These are phyloP conservation scores for Chloroceryle aenea DNA, from an alignment of 2,113 vertebrate genomes.

Conservation along the genomic window DNA sequence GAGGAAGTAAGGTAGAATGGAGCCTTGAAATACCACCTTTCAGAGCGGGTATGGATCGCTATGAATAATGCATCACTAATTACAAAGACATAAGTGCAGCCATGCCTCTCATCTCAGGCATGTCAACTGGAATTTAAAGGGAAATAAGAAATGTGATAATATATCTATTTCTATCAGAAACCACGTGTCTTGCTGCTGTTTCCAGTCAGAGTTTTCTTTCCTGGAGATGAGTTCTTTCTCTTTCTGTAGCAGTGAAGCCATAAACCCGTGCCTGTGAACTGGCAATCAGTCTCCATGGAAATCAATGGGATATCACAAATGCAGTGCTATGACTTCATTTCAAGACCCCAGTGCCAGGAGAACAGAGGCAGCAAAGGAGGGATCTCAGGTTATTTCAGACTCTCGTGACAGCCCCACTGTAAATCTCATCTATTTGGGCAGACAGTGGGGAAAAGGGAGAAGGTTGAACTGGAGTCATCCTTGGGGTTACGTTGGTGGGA, in stretches of 20 bases:
- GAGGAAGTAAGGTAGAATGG: not conserved
- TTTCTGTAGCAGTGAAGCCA: constrained; percentile 7
- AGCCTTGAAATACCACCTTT: not conserved
- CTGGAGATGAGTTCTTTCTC: not conserved
- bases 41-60: not conserved
- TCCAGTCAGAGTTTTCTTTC: not conserved
- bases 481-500: not conserved
- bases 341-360: not conserved
- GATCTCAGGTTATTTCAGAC: not conserved
- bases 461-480: not conserved
- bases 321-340: constrained; percentile 14
- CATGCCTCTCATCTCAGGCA: not conserved
- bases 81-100: not conserved
- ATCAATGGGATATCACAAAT: constrained; percentile 51
- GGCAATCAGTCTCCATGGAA: constrained; percentile 61
- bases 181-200: not conserved
- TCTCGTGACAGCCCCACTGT: not conserved
- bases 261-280: not conserved
- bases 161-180: not conserved
- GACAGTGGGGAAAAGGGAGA: not conserved
- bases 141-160: not conserved
- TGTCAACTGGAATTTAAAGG: not conserved
- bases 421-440: not conserved
- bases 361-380: not conserved
- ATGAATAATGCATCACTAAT: constrained; percentile 53